These are phyloP conservation scores for Alectura lathami DNA, from an alignment of 2,113 vertebrate species.

Conservation along the genomic window DNA sequence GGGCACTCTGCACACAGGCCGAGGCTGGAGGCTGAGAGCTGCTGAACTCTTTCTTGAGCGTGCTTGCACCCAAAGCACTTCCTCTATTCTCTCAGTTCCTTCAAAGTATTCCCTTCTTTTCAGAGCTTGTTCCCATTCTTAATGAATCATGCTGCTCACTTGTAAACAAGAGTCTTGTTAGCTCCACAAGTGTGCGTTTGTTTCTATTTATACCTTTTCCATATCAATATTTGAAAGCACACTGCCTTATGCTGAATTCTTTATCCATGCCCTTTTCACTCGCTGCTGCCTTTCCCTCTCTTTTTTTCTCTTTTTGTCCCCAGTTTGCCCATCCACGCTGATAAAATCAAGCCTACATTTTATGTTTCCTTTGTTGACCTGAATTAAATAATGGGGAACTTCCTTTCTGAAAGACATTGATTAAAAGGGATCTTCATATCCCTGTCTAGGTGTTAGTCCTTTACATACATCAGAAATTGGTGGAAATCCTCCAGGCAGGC, in stretches of 20 bases:
- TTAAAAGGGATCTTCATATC: not conserved
- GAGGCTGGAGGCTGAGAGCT: rapidly evolving
- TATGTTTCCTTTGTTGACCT: not conserved
- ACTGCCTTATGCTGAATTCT: not conserved
- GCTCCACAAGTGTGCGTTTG: not conserved
- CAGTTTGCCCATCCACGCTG: not conserved
- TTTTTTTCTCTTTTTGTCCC: not conserved
- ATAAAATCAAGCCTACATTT: not conserved
- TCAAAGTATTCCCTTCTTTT: not conserved
- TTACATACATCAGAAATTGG: rapidly evolving
- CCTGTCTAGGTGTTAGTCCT: not conserved
- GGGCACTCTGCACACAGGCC: rapidly evolving
- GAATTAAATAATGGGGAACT: not conserved
- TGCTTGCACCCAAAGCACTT: not conserved
- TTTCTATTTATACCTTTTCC: conserved; percentile 51
- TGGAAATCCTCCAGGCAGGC: not conserved
- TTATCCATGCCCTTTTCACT: not conserved
- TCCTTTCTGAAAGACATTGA: not conserved
- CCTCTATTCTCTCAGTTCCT: not conserved
- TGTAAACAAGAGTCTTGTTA: conserved; percentile 62
- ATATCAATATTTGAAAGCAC: conserved; percentile 62
- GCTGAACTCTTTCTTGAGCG: not conserved
- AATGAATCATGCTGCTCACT: conserved; percentile 22
- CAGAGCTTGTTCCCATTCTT: not conserved
- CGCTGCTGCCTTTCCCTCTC: not conserved